A percentile compares a stretch with the other conserved stretches of the same genome.
phyloP scores from a whole-genome alignment of 1,140 invertebrate genomes.

The Condylostylus longicornis region DNA sequence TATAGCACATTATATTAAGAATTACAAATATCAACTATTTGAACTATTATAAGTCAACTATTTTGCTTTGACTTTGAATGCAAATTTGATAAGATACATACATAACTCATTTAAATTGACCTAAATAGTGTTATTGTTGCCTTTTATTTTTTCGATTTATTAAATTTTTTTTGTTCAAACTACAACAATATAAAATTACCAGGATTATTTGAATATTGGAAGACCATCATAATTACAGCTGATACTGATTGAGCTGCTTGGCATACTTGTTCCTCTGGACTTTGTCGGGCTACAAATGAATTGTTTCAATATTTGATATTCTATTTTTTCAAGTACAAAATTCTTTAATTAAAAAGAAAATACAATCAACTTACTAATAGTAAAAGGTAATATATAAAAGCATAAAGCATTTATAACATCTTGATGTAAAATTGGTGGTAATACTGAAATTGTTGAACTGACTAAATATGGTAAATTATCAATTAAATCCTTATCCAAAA shows the following conservation, averaged over 20 bases:
- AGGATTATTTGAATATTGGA: constrained; percentile 87
- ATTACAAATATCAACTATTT: too few species aligned
- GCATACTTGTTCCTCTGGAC: constrained; percentile 52
- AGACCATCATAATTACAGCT: constrained; percentile 92
- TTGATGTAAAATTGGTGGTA: constrained; percentile 81
- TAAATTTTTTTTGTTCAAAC: constrained; percentile 5
- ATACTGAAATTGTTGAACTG: constrained; percentile 80
- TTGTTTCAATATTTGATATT: neutral
- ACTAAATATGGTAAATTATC: constrained; percentile 89
- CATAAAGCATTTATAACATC: constrained; percentile 90
- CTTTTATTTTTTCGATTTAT: too few species aligned
- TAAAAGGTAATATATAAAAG: constrained; percentile 92
- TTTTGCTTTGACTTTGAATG: too few species aligned
- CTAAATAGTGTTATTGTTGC: neutral
- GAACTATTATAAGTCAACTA: too few species aligned
- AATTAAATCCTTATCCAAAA: constrained; percentile 89
- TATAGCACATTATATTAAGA: too few species aligned
- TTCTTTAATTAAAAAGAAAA: neutral
- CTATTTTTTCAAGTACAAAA: neutral
- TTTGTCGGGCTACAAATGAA: constrained; percentile 42
- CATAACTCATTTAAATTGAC: too few species aligned
- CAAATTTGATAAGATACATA: constrained; percentile 1
- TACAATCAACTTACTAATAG: constrained; percentile 58
- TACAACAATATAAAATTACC: constrained; percentile 37
- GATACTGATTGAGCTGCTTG: constrained; percentile 85